Base-by-base conservation (phyloP, 2,888 invertebrate genomes). In the Drosophila affinis region DNA sequence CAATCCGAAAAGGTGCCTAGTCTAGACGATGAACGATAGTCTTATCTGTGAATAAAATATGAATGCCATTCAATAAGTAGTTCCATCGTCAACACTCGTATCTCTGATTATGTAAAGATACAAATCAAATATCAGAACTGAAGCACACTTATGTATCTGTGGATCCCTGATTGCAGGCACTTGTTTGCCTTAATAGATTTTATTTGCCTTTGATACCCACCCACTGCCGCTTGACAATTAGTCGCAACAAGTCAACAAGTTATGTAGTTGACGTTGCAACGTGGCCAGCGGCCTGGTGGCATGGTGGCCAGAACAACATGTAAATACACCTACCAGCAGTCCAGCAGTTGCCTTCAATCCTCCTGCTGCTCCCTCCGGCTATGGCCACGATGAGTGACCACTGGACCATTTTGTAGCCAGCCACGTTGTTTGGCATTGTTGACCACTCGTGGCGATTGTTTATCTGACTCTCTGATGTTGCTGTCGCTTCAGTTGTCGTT, bases 181-280 rank as follows among this genome's bases (percentile, higher is more conserved):
- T 49, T 32, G 44, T 27, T 29, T n/a, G 10, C 7, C 27, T 24
- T 49, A 49, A 24, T 27, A 49, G 39, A 48, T 39, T 60, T 45
- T 53, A 18, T 62, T 70, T 59, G 29, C 17, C 6, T 24, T 71
- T 62, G 62, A 49, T 60, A 17, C 52, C 27, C 52, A 54, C 49
- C 39, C 39, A 39, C 39, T 6, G 58, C 57, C 56, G 53, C 75
- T 76, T 76, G 75, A 78, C 87, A 86, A 88, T 87, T 87, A 87
- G 87, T 77, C 74, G 71, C 75, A 77, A 83, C 77, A 83, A 78
- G 67, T 72, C 75, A 78, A 78, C 74, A 78, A 81, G 78, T 75
- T 79, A 80, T 82, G 74, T 62, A 72, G 65, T 63, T 74, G 60
- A 56, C 67, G 51, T 48, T 60, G 60, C 59, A 29, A 39, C 68